Evolutionary conservation across 2,113 vertebrate species (phyloP), one percentile per base, ranked within the genome.

Genomic region (Entomyzon cyanotis): DNA sequence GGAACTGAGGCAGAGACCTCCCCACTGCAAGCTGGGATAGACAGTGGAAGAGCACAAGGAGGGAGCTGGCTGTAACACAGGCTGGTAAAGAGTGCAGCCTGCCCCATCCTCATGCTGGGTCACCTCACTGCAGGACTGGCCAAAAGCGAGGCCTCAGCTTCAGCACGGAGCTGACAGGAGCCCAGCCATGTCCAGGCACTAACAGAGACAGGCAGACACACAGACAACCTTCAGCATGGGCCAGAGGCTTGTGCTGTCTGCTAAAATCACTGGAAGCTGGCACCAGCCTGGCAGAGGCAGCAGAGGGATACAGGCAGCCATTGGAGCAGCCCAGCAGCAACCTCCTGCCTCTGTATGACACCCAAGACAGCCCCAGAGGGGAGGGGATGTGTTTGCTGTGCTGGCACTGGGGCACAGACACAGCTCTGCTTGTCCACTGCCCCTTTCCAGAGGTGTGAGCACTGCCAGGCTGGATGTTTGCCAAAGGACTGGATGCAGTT

Each of bases 301-400:
- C 55, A 63, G 39, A 89, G 27, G 30, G 74, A 75, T 13, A 5
- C 1, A 8, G 49, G 50, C 55, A 84, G 25, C 35, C 39, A 59
- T 18, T 2, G 3, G 31, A 58, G 23, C 50, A 91, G 71, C 46
- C 47, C 60, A 68, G 27, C 33, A 82, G 68, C 58, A 28, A n/a
- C 30, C 41, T 55, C 73, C 60, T 80, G 37, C 49, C 65, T 71
- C 65, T 60, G 56, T 28, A 27, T 39, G 47, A 31, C 1, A 1
- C 16, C 35, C 52, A 28, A 14, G 28, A 53, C 46, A 81, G 59
- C 24, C 27, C 9, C 1, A 2, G 13, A 42, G 23, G 4, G 19
- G 20, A 69, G 15, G 16, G 11, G 28, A 53, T 2, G 3, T 2
- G 10, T 37, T 37, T 8, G 0, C n/a, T 50, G 46, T 0, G 0